Evolutionary conservation across 2,888 invertebrate genomes (phyloP).

Genomic region (Cryptus armator): DNA sequence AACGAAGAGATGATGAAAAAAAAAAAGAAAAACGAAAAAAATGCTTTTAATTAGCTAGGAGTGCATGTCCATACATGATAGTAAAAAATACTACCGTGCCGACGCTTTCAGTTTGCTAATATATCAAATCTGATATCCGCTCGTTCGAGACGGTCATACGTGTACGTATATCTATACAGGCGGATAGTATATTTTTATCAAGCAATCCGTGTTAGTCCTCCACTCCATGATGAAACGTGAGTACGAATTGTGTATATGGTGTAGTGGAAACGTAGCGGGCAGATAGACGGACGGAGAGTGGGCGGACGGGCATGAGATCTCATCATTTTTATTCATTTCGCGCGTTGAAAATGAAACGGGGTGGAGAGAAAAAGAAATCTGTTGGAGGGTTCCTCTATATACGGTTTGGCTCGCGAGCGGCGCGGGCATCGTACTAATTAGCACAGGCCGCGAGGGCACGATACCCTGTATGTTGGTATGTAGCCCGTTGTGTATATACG

Average conservation of each 20-base stretch:
- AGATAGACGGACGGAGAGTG: conserved; percentile 42
- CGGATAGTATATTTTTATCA: conserved; percentile 46
- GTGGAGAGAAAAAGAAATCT: conserved; percentile 49
- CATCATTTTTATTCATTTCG: conserved; percentile 70
- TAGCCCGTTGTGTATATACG: conserved; percentile 49
- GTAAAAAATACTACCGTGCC: background rate
- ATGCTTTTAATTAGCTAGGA: conserved; percentile 1
- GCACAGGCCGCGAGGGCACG: conserved; percentile 65
- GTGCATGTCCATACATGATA: background rate
- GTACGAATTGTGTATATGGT: conserved; percentile 27
- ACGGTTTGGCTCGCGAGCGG: conserved; percentile 37
- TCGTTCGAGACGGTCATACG: conserved; percentile 13
- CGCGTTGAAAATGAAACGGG: conserved; percentile 66
- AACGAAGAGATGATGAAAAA: background rate
- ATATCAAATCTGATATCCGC: conserved; percentile 35
- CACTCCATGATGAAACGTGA: conserved; percentile 36
- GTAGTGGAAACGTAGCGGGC: conserved; percentile 43
- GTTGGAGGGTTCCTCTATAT: conserved; percentile 27
- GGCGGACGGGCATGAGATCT: conserved; percentile 52
- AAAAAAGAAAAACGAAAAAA: no score
- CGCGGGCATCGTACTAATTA: conserved; percentile 67
- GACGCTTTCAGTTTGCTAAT: conserved; percentile 10
- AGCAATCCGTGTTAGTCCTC: conserved; percentile 30
- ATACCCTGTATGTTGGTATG: conserved; percentile 47
- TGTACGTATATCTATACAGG: background rate